A percentile compares a stretch with the other conserved stretches of the same genome.
Conservation (phyloP, 1,140 invertebrate genomes). For the Drosophila miranda region DNA sequence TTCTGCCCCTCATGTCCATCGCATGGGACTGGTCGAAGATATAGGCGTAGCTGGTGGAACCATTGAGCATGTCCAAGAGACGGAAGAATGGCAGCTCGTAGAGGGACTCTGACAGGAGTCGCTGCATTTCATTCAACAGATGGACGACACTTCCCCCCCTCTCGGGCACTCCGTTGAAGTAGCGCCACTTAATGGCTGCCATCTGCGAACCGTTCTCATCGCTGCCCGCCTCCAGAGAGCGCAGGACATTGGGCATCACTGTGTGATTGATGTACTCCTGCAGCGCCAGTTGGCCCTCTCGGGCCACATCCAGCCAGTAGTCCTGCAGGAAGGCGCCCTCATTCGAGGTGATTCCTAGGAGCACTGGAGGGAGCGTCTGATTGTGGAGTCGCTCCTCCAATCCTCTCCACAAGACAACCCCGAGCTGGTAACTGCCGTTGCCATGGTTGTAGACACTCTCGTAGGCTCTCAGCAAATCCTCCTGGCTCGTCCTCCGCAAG, state of each 20-base stretch:
- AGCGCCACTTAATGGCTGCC: slow-evolving; percentile 84
- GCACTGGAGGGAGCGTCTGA: slow-evolving; percentile 66
- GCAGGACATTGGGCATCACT: slow-evolving; percentile 83
- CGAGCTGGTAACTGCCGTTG: slow-evolving; percentile 84
- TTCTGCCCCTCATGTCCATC: slow-evolving; percentile 77
- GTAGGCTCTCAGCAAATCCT: slow-evolving; percentile 85
- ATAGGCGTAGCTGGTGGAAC: slow-evolving; percentile 81
- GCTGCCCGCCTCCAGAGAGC: slow-evolving; percentile 38
- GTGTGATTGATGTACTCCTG: slow-evolving; percentile 83
- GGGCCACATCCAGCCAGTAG: slow-evolving; percentile 83
- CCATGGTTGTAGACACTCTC: slow-evolving; percentile 84
- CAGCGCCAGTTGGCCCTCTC: slow-evolving; percentile 83
- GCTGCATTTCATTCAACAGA: slow-evolving; percentile 67
- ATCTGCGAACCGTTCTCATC: slow-evolving; percentile 55
- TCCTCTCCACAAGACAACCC: slow-evolving; percentile 84
- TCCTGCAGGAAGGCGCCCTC: slow-evolving; percentile 85
- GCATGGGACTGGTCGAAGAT: slow-evolving; percentile 81
- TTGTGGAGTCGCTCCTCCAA: slow-evolving; percentile 69
- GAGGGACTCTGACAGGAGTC: slow-evolving; percentile 70
- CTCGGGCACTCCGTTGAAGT: slow-evolving; percentile 67
- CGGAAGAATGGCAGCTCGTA: slow-evolving; percentile 77
- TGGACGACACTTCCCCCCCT: slow-evolving; percentile 39
- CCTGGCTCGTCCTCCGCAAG: slow-evolving; percentile 84
- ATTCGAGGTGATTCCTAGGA: slow-evolving; percentile 82
- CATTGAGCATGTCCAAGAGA: slow-evolving; percentile 69